phyloP scores from a whole-genome alignment of 2,888 invertebrate genomes.

The Globia sparganii region DNA sequence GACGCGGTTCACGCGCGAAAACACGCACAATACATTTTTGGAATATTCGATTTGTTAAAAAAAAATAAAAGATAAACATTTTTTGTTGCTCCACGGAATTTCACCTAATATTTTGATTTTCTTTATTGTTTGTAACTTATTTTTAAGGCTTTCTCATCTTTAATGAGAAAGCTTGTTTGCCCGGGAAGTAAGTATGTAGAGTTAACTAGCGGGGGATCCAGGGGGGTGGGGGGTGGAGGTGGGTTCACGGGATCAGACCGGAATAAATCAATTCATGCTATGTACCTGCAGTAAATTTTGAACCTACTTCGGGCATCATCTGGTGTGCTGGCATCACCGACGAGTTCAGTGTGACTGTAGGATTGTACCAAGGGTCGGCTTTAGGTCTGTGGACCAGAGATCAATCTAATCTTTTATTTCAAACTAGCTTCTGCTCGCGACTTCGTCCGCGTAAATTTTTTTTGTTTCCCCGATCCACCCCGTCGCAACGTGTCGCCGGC shows the following conservation, averaged over 20 bases:
- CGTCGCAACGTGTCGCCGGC: too few relatives aligned
- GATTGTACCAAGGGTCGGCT: not conserved
- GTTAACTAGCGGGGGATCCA: too few relatives aligned
- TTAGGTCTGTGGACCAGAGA: not conserved
- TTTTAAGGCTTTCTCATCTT: not conserved
- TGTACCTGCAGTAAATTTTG: too few relatives aligned
- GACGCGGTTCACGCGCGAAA: conserved; percentile 61
- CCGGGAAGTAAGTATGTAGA: too few relatives aligned
- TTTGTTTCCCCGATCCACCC: too few relatives aligned
- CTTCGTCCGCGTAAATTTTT: too few relatives aligned
- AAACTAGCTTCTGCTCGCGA: too few relatives aligned
- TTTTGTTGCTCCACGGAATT: not conserved
- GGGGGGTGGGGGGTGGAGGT: too few relatives aligned
- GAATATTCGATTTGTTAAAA: conserved; percentile 50
- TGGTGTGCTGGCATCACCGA: not conserved
- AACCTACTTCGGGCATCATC: too few relatives aligned
- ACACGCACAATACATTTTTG: conserved; percentile 50
- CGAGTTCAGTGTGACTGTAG: not conserved
- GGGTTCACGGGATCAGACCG: too few relatives aligned
- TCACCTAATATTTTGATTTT: conserved; percentile 2
- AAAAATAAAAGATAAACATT: conserved; percentile 26
- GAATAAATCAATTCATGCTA: too few relatives aligned
- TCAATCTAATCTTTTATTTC: too few relatives aligned
- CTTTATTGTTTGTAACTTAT: not conserved
- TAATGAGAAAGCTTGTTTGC: not conserved